Conservation (phyloP, 2,113 vertebrate species). For the Hydrolagus affinis region DNA sequence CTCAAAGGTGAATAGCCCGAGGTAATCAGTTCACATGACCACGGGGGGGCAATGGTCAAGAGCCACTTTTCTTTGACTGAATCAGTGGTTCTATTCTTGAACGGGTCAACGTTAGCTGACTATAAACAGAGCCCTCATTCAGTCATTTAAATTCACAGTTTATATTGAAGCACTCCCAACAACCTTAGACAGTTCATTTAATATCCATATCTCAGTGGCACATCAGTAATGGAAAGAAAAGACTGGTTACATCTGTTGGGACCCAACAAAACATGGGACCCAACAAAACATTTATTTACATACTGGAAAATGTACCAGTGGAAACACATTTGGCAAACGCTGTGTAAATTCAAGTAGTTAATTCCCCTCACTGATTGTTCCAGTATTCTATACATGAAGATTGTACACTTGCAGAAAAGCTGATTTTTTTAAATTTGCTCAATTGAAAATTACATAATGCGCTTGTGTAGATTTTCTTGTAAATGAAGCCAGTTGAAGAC, state of each 20-base stretch:
- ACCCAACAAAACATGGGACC: too few species aligned
- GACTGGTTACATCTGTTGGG: background rate
- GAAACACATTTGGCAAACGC: too few species aligned
- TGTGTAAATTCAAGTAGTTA: too few species aligned
- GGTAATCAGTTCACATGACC: conserved; percentile 27
- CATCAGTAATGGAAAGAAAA: background rate
- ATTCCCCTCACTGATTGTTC: background rate
- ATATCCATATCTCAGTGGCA: conserved; percentile 25
- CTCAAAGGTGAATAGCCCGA: conserved; percentile 21
- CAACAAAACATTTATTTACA: background rate
- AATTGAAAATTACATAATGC: background rate
- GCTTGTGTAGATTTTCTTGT: background rate
- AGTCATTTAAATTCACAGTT: conserved; percentile 12
- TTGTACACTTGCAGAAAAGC: too few species aligned
- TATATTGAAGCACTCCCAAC: conserved; percentile 21
- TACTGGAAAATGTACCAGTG: too few species aligned
- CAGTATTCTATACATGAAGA: background rate
- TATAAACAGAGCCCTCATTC: conserved; percentile 25
- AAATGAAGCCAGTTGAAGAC: too few species aligned
- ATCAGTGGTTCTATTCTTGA: conserved; percentile 21
- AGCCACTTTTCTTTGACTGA: background rate
- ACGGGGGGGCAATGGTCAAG: conserved; percentile 30
- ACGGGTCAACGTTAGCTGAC: conserved; percentile 21
- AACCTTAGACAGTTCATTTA: conserved; percentile 7
- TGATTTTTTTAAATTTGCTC: too few species aligned